Percentiles rank a stretch among this genome's conserved stretches.
Conservation (phyloP, 2,113 vertebrate genomes). For the Saccopteryx leptura region DNA sequence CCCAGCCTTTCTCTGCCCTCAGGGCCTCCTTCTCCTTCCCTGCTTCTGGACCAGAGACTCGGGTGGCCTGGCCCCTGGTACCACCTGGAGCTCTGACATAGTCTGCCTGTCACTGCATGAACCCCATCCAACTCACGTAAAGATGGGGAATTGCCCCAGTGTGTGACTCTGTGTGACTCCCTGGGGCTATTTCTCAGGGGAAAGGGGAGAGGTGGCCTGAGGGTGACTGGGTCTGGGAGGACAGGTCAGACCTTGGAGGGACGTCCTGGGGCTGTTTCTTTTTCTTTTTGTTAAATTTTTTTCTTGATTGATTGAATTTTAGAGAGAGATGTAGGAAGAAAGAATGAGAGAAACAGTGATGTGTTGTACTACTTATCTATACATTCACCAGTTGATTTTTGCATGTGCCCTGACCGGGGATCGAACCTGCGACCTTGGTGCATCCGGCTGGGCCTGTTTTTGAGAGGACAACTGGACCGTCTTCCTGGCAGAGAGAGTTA, state of each 20-base stretch:
- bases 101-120: fast-evolving
- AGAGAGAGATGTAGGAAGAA: too few species aligned
- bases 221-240: fast-evolving
- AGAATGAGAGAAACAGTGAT: too few species aligned
- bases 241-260: fast-evolving
- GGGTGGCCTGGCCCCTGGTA: fast-evolving
- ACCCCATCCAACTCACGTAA: too few species aligned
- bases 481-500: fast-evolving
- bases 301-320: too few species aligned
- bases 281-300: too few species aligned
- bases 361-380: too few species aligned
- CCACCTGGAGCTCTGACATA: background rate
- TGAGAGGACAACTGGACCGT: background rate
- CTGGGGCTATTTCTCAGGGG: background rate
- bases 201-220: background rate
- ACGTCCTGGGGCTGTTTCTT: background rate
- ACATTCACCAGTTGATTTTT: too few species aligned
- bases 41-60: background rate
- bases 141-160: background rate
- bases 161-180: background rate
- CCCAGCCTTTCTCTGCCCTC: background rate
- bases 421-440: too few species aligned
- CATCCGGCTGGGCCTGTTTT: too few species aligned
- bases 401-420: too few species aligned
- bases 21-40: too few species aligned